Base-by-base conservation (phyloP, 1,140 invertebrate genomes). In the Coptotermes formosanus region DNA sequence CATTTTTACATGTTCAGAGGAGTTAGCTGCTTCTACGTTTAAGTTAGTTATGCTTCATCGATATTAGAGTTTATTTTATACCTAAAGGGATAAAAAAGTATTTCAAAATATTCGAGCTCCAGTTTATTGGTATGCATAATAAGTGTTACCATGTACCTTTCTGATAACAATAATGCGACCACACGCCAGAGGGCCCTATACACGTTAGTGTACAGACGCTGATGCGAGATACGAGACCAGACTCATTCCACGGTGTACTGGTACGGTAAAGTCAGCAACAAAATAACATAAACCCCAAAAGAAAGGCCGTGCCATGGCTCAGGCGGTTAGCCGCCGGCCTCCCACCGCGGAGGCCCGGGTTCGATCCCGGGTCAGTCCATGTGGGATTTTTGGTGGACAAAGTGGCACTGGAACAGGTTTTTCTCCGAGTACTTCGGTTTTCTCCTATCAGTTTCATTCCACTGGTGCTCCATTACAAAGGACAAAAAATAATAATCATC, bases 131-230 rank as follows among this genome's bases (percentile, higher is more conserved):
- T 75, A 75, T 75, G 64, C 64, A 75, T 75, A 75, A 6, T 75
- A 75, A 75, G 3, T 75, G 64, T 75, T 64, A 64, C 25, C 19
- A 64, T 64, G 59, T 64, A 14, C 21, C 21, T 64, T 75, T 75
- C 64, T 75, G 64, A 75, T 75, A 75, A 75, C 64, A 75, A 75
- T 75, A 75, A 30, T 75, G 64, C 64, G 64, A 75, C 30, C 64
- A 75, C 9, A 30, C 9, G 64, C 64, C 64, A 75, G 64, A 75
- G 64, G 64, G 64, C 64, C 2, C 64, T n/a, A 75, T 30, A 14
- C n/a, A 75, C 1, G 64, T 75, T 25, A 14, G 8, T 75, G 64
- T 75, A 75, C 64, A 75, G 64, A 75, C 64, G 64, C 25, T n/a
- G 25, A n/a, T 30, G 64, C 64, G 25, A 75, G 64, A 75, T 75